These are phyloP conservation scores for Steinernema scapterisci DNA, from an alignment of 2,888 invertebrate species.

Conservation along the genomic window DNA sequence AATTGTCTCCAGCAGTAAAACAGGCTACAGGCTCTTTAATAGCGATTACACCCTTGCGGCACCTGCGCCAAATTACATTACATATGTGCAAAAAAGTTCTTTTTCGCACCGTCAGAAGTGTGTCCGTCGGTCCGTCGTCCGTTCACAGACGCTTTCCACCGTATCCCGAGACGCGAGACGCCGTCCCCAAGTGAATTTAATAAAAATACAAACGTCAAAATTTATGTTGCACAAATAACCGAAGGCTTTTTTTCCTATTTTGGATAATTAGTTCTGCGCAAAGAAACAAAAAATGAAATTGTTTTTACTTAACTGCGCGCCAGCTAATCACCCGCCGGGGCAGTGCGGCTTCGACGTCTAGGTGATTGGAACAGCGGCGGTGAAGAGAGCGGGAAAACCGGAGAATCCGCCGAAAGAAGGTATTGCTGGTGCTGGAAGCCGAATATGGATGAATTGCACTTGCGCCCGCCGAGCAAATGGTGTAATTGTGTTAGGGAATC, in stretches of 20 bases:
- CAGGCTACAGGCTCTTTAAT: conserved; percentile 18
- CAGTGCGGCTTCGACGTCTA: background rate
- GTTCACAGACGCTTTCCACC: background rate
- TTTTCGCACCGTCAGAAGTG: background rate
- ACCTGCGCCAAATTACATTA: conserved; percentile 21
- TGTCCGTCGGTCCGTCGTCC: background rate
- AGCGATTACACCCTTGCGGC: background rate
- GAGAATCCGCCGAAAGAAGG: background rate
- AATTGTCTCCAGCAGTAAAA: conserved; percentile 3
- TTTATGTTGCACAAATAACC: conserved; percentile 10
- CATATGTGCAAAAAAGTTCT: background rate
- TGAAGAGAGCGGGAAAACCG: background rate
- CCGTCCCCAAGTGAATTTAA: background rate
- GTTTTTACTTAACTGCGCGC: conserved; percentile 19
- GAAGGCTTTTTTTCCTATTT: background rate
- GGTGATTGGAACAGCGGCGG: background rate
- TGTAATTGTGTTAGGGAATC: conserved; percentile 23
- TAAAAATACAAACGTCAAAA: conserved; percentile 25
- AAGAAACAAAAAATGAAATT: conserved; percentile 29
- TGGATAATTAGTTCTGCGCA: conserved; percentile 27
- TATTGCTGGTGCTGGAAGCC: background rate
- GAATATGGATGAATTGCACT: conserved; percentile 24
- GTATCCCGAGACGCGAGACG: background rate
- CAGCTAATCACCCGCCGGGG: conserved; percentile 14
- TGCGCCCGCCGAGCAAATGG: conserved; percentile 2